These are phyloP conservation scores for Strongylocentrotus purpuratus DNA, from an alignment of 35 echinoderm and acorn worm genomes.

Conservation along the genomic window DNA sequence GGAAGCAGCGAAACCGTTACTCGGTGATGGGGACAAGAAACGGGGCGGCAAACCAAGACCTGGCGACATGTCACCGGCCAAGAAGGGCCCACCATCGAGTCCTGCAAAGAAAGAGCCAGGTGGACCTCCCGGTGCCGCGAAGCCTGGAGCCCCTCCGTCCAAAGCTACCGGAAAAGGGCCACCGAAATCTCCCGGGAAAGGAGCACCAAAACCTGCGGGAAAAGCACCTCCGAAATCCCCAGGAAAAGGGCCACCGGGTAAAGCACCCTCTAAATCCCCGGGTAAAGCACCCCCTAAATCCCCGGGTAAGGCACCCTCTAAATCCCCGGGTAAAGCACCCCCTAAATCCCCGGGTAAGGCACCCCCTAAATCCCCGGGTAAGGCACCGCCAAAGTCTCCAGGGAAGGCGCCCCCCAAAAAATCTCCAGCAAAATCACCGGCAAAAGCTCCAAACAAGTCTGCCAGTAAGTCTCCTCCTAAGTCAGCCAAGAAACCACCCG, in stretches of 20 bases:
- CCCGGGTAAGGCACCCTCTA: not conserved
- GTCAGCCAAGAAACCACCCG: not conserved
- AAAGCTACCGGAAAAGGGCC: no score
- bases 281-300: not conserved
- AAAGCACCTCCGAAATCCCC: not conserved
- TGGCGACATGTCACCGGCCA: not conserved
- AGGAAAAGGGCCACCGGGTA: not conserved
- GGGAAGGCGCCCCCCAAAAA: not conserved
- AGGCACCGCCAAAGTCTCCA: not conserved
- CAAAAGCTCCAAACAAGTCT: not conserved
- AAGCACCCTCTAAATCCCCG: not conserved
- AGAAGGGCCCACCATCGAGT: not conserved
- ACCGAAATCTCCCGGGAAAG: no score
- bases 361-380: not conserved
- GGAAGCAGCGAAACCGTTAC: not conserved
- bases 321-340: not conserved
- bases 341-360: not conserved
- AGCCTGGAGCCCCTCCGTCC: not conserved
- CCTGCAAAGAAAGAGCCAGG: not conserved
- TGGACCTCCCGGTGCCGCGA: not conserved
- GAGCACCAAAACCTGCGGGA: not conserved
- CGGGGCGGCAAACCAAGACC: not conserved
- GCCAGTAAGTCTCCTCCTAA: not conserved
- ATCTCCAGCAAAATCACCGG: not conserved
- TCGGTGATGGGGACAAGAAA: not conserved